These are phyloP conservation scores for Siphamia tubifer DNA, from an alignment of 2,113 vertebrate species.

Conservation along the genomic window DNA sequence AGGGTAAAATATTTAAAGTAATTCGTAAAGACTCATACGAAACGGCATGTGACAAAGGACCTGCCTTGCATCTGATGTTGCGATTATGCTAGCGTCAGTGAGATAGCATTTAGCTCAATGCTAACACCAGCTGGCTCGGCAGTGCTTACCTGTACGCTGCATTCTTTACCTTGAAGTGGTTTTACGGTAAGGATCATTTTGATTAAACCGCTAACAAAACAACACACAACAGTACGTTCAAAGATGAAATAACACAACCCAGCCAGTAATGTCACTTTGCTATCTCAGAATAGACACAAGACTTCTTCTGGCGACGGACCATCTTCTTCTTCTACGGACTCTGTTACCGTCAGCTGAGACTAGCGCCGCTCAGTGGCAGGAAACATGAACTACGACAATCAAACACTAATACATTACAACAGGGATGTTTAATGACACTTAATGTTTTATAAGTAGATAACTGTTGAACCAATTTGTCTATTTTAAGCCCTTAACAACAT, in stretches of 20 bases:
- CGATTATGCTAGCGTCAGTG: not conserved
- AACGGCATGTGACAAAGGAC: not conserved
- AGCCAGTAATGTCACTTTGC: constrained; percentile 5
- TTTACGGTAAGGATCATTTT: constrained; percentile 84
- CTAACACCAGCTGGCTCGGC: not conserved
- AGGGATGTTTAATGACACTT: too few relatives aligned
- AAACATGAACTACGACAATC: too few relatives aligned
- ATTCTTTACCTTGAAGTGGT: constrained; percentile 82
- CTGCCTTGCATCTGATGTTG: not conserved
- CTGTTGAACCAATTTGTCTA: too few relatives aligned
- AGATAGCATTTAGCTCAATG: not conserved
- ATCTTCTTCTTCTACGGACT: constrained; percentile 45
- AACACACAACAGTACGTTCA: not conserved
- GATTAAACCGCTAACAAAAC: not conserved
- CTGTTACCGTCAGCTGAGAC: not conserved
- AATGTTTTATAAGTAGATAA: too few relatives aligned
- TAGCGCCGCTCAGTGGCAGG: constrained; percentile 21
- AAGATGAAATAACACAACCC: not conserved
- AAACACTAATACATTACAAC: too few relatives aligned
- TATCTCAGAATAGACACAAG: not conserved
- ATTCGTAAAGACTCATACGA: too few relatives aligned
- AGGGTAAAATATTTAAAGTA: too few relatives aligned
- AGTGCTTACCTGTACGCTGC: constrained; percentile 76
- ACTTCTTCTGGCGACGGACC: constrained; percentile 20
- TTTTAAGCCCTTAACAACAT: too few relatives aligned